A percentile compares a stretch with the other conserved stretches of the same genome.
Conservation (phyloP, 2,888 invertebrate species). For the Rotaria magnacalcarata region DNA sequence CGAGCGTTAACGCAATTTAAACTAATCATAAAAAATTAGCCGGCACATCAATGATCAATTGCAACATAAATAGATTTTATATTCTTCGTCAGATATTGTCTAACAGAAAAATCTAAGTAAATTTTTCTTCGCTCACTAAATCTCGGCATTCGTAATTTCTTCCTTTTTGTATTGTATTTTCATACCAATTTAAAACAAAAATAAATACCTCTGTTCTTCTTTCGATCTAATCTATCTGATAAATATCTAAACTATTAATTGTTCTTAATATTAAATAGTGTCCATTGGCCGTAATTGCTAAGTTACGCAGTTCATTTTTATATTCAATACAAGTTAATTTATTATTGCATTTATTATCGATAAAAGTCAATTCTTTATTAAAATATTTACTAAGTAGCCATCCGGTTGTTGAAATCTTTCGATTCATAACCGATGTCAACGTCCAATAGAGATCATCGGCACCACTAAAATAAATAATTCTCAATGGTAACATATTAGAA, state of each 20-base stretch:
- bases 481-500: background rate
- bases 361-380: background rate
- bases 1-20: conserved; percentile 34
- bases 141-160: too few species aligned
- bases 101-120: too few species aligned
- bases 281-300: background rate
- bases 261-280: background rate
- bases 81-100: too few species aligned
- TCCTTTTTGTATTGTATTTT: too few species aligned
- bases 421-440: background rate
- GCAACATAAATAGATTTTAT: too few species aligned
- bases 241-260: conserved; percentile 13
- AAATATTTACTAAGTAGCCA: conserved; percentile 8
- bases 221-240: background rate
- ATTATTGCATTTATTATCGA: background rate
- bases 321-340: background rate
- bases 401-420: background rate
- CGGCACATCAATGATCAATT: background rate
- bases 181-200: too few species aligned
- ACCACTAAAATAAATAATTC: background rate
- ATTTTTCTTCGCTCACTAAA: too few species aligned
- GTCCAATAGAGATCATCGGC: conserved; percentile 18
- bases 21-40: background rate
- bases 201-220: too few species aligned
- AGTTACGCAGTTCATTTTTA: background rate